Evolutionary conservation across 2,797 vertebrate species (phyloP), one percentile per base, ranked within the genome.

Genomic region (Neomorphus geoffroyi): DNA sequence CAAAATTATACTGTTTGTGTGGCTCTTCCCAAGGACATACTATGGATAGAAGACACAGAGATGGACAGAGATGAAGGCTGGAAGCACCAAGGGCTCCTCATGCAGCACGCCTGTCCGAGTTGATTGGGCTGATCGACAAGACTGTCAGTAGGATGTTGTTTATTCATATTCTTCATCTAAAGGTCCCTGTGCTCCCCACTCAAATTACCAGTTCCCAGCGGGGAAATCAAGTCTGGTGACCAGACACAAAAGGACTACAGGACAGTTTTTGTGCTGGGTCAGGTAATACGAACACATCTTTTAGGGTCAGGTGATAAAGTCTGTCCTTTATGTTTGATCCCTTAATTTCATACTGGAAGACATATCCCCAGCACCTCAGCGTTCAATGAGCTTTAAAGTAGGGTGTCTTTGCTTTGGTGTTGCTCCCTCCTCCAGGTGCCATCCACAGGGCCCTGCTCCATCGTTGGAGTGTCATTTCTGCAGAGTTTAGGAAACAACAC

Each of bases 331-430:
- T 5, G 4, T 53, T 57, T 4, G 54, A 23, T 13, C 30, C 26
- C 6, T 24, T 17, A 14, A 39, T 82, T n/a, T 57, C 43, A 41
- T 9, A 8, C 33, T 18, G 62, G 50, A 53, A 23, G 33, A 33
- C 0, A 1, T 5, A 1, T 8, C 35, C 19, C 45, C 15, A 35
- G 57, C 0, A 0, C 19, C 30, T 41, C 50, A 3, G 41, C 21
- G 13, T 57, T 45, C 50, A 22, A 7, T 2, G 10, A 45, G 19
- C 33, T 73, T 51, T 41, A 22, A 67, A 72, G 35, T 3, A 10
- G 7, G 35, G 11, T 35, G 37, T 15, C 46, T 72, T 53, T 39
- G 30, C 28, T 15, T 24, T 2, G 7, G 10, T 13, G 32, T 27
- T 2, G 2, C 22, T 6, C 18, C 9, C 2, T 72, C 14, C 19